Conservation (phyloP, 2,888 invertebrate species). For the Sturmia bella region DNA sequence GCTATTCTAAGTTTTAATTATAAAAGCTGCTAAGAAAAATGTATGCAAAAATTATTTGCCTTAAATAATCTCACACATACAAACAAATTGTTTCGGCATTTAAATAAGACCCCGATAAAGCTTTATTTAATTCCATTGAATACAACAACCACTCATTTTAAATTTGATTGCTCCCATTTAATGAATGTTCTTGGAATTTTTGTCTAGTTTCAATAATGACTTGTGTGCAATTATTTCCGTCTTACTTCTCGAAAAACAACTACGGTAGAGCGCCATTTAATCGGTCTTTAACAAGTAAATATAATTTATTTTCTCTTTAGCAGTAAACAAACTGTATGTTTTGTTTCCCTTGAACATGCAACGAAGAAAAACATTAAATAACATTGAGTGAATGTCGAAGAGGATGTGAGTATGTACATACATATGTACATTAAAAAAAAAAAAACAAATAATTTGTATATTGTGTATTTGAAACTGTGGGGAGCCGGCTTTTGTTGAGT, state of each 20-base stretch:
- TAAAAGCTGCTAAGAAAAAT: too few relatives aligned
- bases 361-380: slow-evolving; percentile 28
- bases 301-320: slow-evolving; percentile 46
- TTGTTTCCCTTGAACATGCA: slow-evolving; percentile 14
- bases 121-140: neutral
- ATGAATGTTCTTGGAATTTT: neutral
- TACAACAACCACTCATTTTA: neutral
- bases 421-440: too few relatives aligned
- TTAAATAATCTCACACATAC: too few relatives aligned
- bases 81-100: too few relatives aligned
- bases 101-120: too few relatives aligned
- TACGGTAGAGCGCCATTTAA: slow-evolving; percentile 33
- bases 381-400: slow-evolving; percentile 28
- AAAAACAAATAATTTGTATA: slow-evolving; percentile 48
- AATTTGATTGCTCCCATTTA: neutral
- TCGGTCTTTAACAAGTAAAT: slow-evolving; percentile 53
- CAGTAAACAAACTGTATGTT: slow-evolving; percentile 20
- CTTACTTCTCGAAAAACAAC: slow-evolving; percentile 20
- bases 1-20: too few relatives aligned
- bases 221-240: slow-evolving; percentile 3
- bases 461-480: slow-evolving; percentile 47
- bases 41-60: too few relatives aligned
- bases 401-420: slow-evolving; percentile 33
- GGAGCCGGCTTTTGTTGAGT: slow-evolving; percentile 60
- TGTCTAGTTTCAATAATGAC: slow-evolving; percentile 11